Conservation (phyloP, 2,888 invertebrate species). For the Eupeodes latifasciatus region DNA sequence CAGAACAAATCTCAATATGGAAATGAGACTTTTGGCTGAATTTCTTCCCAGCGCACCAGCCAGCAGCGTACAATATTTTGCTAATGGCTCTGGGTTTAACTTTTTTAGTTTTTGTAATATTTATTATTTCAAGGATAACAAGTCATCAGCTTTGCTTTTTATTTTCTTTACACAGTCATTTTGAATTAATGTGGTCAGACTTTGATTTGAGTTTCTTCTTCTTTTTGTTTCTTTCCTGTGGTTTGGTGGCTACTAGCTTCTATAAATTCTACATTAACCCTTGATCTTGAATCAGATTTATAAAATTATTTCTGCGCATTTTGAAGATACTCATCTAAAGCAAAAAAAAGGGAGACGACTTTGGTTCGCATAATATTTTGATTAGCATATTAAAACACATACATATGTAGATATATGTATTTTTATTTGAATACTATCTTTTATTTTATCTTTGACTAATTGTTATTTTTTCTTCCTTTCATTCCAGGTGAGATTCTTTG, state of each 20-base stretch:
- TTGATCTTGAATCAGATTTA: constrained; percentile 28
- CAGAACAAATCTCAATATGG: constrained; percentile 35
- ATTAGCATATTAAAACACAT: neutral
- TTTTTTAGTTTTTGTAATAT: neutral
- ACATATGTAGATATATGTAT: neutral
- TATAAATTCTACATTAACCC: neutral
- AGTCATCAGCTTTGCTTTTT: constrained; percentile 35
- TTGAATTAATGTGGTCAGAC: constrained; percentile 24
- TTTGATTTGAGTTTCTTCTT: constrained; percentile 11
- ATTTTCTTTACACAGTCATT: constrained; percentile 31
- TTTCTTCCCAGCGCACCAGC: constrained; percentile 24
- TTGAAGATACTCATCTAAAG: neutral
- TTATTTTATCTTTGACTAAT: constrained; percentile 22
- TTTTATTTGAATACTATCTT: neutral
- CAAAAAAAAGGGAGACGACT: neutral
- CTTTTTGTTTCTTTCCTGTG: neutral
- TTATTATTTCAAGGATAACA: constrained; percentile 62
- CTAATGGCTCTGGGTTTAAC: constrained; percentile 47
- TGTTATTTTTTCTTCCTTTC: constrained; percentile 18
- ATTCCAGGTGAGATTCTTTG: constrained; percentile 53
- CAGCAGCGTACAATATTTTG: constrained; percentile 1
- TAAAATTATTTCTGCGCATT: neutral
- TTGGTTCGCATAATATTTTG: neutral
- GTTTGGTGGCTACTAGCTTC: constrained; percentile 1
- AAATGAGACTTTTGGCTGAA: constrained; percentile 32